Conservation (phyloP, 1,140 invertebrate genomes). For the Trinorchestia longiramus region DNA sequence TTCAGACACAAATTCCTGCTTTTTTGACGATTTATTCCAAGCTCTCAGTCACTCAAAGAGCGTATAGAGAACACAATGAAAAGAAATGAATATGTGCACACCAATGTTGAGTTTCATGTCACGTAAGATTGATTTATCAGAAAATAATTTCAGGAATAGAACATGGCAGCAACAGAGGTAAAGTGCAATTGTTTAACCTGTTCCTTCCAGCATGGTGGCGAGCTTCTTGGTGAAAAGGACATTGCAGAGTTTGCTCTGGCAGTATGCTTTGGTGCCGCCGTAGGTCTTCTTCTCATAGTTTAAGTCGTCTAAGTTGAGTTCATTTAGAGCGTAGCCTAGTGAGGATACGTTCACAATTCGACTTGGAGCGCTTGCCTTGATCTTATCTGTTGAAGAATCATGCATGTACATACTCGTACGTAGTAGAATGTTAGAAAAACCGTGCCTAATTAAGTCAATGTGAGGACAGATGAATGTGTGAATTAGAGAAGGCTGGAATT, state of each 20-base stretch:
- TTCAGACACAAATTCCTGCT: too few relatives aligned
- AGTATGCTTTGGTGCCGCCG: constrained; percentile 71
- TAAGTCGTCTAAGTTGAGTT: constrained; percentile 67
- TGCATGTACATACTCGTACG: background rate
- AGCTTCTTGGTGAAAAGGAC: constrained; percentile 79
- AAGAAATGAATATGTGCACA: background rate
- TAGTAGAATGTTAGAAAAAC: background rate
- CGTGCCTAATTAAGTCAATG: background rate
- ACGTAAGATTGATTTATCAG: background rate
- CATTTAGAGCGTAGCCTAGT: constrained; percentile 77
- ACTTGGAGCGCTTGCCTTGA: constrained; percentile 76
- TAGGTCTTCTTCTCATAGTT: constrained; percentile 69
- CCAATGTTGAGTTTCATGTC: too few relatives aligned
- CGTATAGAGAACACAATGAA: too few relatives aligned
- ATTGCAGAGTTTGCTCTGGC: constrained; percentile 82
- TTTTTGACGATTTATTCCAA: too few relatives aligned
- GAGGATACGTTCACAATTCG: constrained; percentile 89
- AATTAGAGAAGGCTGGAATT: too few relatives aligned
- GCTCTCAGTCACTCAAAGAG: too few relatives aligned
- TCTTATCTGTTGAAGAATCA: constrained; percentile 67
- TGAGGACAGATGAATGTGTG: background rate
- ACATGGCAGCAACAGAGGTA: background rate
- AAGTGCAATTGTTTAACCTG: constrained; percentile 57
- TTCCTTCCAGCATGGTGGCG: constrained; percentile 72
- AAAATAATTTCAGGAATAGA: background rate